Evolutionary conservation across 2,888 invertebrate species (phyloP), one percentile per base, ranked within the genome.

Genomic region (Augiades crinisus): DNA sequence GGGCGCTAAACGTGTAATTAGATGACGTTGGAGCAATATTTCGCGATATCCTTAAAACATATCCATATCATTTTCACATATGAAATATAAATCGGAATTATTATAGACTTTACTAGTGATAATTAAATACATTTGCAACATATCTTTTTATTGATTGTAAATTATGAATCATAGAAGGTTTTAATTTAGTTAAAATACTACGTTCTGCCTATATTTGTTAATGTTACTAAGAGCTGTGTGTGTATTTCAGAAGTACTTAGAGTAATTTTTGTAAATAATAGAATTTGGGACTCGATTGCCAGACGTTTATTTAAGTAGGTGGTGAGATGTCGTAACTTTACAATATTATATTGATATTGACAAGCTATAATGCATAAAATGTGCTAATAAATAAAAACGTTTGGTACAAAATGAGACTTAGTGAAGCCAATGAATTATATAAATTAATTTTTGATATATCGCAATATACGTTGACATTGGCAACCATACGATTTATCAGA

Each of bases 1-100:
- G 87, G 75, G 72, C 83, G 81, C 78, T 81, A 81, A 83, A 81
- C 81, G 72, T 85, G 75, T 84, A 83, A 87, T 87, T 86, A 86
- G 77, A 75, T 79, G 78, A 79, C 75, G 78, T 79, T 76, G 75
- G 73, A 79, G 69, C 79, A 75, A 74, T 67, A 68, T 75, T 78
- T 76, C 70, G 75, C 70, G 67, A 78, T 81, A 81, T 81, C 74
- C 72, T 76, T 78, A 78, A 73, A 65, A 81, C 73, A 70, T 75
- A 76, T 78, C 76, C 84, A 87, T 89, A 88, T 87, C 82, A 86
- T 78, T 82, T 75, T 76, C 70, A 76, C 75, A 77, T 83, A 64
- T 63, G 56, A 60, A 62, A 68, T 68, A 65, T 70, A 22, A 31
- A 67, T 62, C 60, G 63, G 67, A 70, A 70, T 64, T 16, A 62